These are phyloP conservation scores for Felis catus DNA, from an alignment of 2,113 vertebrate genomes.

Conservation along the genomic window F.catus_Fca126_mat1.0 CM031412.1:55841501-55842000, in stretches of 20 bases:
- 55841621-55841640: background rate
- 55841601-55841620: background rate
- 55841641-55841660: background rate
- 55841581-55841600: background rate
- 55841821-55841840: background rate
- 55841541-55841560: background rate
- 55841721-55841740: background rate
- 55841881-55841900: background rate
- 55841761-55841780: background rate
- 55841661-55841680: background rate
- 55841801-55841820: background rate
- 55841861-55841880: background rate
- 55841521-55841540: too few relatives aligned
- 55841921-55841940: background rate
- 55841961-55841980: background rate
- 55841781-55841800: background rate
- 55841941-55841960: background rate
- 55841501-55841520: background rate
- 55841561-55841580: background rate
- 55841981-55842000: background rate
- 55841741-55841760: background rate
- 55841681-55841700: background rate
- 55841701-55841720: background rate
- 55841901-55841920: background rate
- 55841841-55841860: background rate